Evolutionary conservation across 2,797 vertebrate genomes (phyloP).

Genomic region (Mormyrus hasselquistii): DNA sequence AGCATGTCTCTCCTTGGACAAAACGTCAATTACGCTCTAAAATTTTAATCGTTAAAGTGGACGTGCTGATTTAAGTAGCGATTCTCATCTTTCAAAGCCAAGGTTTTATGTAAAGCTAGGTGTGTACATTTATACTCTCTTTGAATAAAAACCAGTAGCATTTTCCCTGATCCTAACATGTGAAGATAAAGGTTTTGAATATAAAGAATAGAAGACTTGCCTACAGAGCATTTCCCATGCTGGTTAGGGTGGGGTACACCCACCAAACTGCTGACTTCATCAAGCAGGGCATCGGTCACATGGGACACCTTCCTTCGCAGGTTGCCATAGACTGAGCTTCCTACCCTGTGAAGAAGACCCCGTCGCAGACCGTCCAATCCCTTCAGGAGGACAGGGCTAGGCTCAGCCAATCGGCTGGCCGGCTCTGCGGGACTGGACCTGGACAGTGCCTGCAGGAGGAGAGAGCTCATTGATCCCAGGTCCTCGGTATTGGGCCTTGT

Average conservation of each 20-base stretch:
- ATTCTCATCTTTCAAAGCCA: background rate
- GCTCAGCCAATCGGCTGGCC: conserved; percentile 48
- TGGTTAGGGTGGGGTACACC: conserved; percentile 59
- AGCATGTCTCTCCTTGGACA: conserved; percentile 51
- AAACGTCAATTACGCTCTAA: conserved; percentile 52
- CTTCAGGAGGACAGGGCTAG: conserved; percentile 60
- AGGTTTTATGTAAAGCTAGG: background rate
- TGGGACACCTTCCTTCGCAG: conserved; percentile 69
- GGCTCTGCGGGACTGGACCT: conserved; percentile 56
- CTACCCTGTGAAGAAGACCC: conserved; percentile 70
- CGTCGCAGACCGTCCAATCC: conserved; percentile 65
- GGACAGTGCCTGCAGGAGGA: conserved; percentile 68
- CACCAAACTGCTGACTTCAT: conserved; percentile 71
- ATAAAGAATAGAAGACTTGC: conserved; percentile 54
- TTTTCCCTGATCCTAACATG: background rate
- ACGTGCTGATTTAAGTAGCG: conserved; percentile 6
- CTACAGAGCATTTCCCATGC: conserved; percentile 69
- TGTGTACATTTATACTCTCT: background rate
- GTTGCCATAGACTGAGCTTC: conserved; percentile 70
- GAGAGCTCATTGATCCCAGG: conserved; percentile 52
- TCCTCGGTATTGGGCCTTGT: conserved; percentile 43
- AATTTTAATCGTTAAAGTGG: conserved; percentile 43
- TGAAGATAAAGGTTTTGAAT: background rate
- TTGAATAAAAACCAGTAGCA: background rate
- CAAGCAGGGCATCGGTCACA: conserved; percentile 70